Conservation (phyloP, 2,113 vertebrate genomes). For the Myodes glareolus region DNA sequence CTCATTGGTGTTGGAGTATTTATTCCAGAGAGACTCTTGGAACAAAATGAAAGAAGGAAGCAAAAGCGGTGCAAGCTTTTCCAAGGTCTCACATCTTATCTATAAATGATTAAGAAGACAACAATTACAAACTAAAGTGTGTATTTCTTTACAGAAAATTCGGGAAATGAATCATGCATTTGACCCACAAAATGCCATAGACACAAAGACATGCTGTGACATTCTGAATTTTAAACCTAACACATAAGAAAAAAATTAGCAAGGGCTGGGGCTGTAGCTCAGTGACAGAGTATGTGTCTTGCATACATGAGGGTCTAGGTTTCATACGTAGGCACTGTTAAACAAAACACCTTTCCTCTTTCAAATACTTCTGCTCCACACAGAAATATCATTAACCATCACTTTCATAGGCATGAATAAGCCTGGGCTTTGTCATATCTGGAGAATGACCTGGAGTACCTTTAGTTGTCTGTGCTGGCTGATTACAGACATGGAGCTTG, state of each 20-base stretch:
- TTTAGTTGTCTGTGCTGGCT: slow-evolving; percentile 39
- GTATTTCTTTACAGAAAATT: slow-evolving; percentile 3
- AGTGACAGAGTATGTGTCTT: background rate
- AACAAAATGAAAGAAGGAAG: background rate
- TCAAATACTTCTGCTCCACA: background rate
- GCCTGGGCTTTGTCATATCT: slow-evolving; percentile 45
- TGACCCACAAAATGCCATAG: background rate
- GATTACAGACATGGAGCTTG: slow-evolving; percentile 43
- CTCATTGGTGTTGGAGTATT: background rate
- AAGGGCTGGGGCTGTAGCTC: background rate
- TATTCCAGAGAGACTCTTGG: background rate
- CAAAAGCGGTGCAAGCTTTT: background rate
- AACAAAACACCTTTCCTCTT: background rate
- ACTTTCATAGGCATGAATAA: slow-evolving; percentile 51
- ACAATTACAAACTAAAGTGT: background rate
- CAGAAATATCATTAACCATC: slow-evolving; percentile 48
- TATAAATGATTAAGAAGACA: slow-evolving; percentile 27
- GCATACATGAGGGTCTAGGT: background rate
- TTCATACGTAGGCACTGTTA: background rate
- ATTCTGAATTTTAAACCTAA: background rate
- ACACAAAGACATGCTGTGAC: slow-evolving; percentile 9
- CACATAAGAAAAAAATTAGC: background rate
- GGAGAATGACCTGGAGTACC: slow-evolving; percentile 57
- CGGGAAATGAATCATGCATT: slow-evolving; percentile 47
- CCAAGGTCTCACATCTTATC: background rate